These are phyloP conservation scores for Tipula helvola DNA, from an alignment of 2,888 invertebrate species.

Conservation along the genomic window DNA sequence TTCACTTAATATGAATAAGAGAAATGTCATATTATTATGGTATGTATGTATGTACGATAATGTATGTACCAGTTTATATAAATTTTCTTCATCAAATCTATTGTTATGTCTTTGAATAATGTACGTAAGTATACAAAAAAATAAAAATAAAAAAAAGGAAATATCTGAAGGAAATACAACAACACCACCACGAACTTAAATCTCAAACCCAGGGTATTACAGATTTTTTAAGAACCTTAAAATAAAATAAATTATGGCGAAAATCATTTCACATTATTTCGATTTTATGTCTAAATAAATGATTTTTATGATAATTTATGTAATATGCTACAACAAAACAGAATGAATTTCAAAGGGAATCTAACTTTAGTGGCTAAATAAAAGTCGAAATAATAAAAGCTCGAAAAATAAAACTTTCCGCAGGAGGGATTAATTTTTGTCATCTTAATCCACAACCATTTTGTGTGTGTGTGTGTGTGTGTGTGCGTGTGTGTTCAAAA, in stretches of 20 bases:
- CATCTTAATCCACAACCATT: not conserved
- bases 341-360: not conserved
- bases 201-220: not conserved
- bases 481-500: not conserved
- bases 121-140: too few relatives aligned
- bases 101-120: not conserved
- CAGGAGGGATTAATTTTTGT: not conserved
- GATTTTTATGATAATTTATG: not conserved
- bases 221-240: not conserved
- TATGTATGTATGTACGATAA: too few relatives aligned
- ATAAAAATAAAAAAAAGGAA: not conserved
- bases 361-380: not conserved
- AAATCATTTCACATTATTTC: not conserved
- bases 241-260: not conserved
- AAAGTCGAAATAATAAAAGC: not conserved
- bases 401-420: not conserved
- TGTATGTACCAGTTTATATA: not conserved
- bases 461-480: not conserved
- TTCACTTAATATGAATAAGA: not conserved
- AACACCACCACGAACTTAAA: not conserved
- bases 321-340: not conserved
- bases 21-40: constrained; percentile 4
- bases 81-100: not conserved
- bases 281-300: not conserved
- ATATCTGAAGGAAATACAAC: not conserved